phyloP scores from a whole-genome alignment of 2,113 vertebrate species.

The Cebidichthys violaceus region DNA sequence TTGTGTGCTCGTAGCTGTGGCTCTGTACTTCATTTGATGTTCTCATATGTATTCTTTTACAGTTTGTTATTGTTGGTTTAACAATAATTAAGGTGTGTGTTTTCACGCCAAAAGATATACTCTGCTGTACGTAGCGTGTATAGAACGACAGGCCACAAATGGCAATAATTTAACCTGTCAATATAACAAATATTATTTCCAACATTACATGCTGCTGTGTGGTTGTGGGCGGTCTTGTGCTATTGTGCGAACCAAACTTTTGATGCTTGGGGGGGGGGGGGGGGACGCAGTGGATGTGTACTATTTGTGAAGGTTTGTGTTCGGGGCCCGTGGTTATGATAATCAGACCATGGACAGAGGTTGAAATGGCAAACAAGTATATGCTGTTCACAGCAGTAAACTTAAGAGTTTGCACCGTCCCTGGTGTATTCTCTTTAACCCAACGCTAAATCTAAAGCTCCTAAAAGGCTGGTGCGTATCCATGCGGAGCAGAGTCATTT shows the following conservation, averaged over 20 bases:
- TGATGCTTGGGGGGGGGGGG: too few species aligned
- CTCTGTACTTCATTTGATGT: too few species aligned
- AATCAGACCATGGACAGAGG: background rate
- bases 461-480: conserved; percentile 15
- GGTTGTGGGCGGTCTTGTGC: too few species aligned
- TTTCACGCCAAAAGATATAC: background rate
- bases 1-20: background rate
- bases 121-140: too few species aligned
- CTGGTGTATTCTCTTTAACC: conserved; percentile 27
- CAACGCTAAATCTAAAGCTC: conserved; percentile 27
- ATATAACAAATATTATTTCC: too few species aligned
- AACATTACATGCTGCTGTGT: too few species aligned
- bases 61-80: background rate
- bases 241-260: too few species aligned
- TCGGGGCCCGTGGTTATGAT: background rate
- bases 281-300: background rate
- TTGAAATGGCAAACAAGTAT: too few species aligned
- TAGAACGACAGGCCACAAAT: too few species aligned
- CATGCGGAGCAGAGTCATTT: conserved; percentile 13
- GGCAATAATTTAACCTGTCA: too few species aligned
- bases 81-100: background rate
- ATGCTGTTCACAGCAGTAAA: too few species aligned
- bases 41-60: background rate
- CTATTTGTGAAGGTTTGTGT: background rate
- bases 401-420: background rate